Base-by-base conservation (phyloP, 2,888 invertebrate genomes). In the Pachydiplax longipennis region DNA sequence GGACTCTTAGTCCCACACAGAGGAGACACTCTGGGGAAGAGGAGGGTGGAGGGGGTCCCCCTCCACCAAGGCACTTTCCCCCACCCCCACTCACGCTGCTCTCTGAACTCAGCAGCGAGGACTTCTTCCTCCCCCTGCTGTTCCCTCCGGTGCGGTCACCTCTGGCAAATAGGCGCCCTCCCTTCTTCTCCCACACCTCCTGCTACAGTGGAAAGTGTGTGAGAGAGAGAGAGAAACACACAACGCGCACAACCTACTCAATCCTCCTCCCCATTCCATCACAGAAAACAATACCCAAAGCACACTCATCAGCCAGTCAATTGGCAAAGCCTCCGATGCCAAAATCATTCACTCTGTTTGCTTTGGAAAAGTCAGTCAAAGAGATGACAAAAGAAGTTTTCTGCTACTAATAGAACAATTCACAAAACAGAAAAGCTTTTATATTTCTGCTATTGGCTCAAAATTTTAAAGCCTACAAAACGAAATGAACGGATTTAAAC, bases 131-230 rank as follows among this genome's bases (percentile, higher is more conserved):
- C 35, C 83, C 83, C 91, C 22, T 95, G 95, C 1, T 95, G 95
- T 73, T 95, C 94, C 22, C 95, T 95, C 92, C 95, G 35, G 91
- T 81, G 80, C 91, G 90, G 90, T 91, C 91, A 37, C 87, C 87
- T 95, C 91, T 96, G 96, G 25, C 96, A 93, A 97, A 97, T 90
- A 97, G 93, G 91, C 96, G 95, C 80, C 87, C 96, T 96, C 90
- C 96, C 95, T 92, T 94, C 93, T 92, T 95, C 94, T 91, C 93
- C n/a, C 92, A 91, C 73, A 91, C 93, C 65, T 94, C 92, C 92
- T 94, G 94, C 91, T 93, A 93, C 92, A 25, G 80, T 53, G 90
- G 93, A 92, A 73, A 65, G 90, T 44, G 65, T 73, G 83, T 31
- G 83, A 61, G 87, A 61, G 61, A 65, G 61, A 61, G 61, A 65